Evolutionary conservation across 2,113 vertebrate species (phyloP), one percentile per base, ranked within the genome.

Genomic region (Baryphthengus martii): DNA sequence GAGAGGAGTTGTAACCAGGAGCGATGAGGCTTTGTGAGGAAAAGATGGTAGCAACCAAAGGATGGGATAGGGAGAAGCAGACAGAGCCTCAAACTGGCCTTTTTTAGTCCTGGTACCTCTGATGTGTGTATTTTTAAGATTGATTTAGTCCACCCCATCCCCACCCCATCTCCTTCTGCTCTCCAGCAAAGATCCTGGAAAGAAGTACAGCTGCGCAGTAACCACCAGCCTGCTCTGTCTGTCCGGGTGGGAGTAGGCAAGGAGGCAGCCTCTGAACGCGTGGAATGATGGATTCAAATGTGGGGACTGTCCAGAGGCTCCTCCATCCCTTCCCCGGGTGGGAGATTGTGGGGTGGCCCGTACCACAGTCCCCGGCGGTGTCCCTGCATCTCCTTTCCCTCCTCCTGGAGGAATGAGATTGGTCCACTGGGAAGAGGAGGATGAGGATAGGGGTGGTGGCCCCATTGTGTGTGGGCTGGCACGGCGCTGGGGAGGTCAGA

Each of bases 81-180:
- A 3, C 42, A 4, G 29, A 68, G 40, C 80, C 72, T 50, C 25
- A 7, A 0, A 0, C 13, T 0, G 1, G 7, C n/a, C 28, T 28
- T 24, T 49, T 44, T 8, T 18, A n/a, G 45, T 49, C 59, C 65
- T 3, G 8, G 4, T 20, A 0, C 16, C 12, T 45, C 68, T 14
- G 65, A 2, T 0, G 0, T 4, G 13, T 1, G 0, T 52, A 33
- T 62, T 75, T 88, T 73, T 62, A 18, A 71, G 71, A 29, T 47
- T 10, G 1, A 1, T 76, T 68, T 12, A 16, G 12, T 24, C 33
- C 2, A 0, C 19, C 6, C 37, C 3, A 10, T 37, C 28, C 72
- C 80, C 18, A 2, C 14, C 19, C 37, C 0, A 8, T 11, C 62
- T 67, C 40, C 49, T 65, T 19, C 47, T 18, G 66, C 76, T 56